These are phyloP conservation scores for Drosophila kambysellisi DNA, from an alignment of 2,888 invertebrate genomes.

Conservation along the genomic window DNA sequence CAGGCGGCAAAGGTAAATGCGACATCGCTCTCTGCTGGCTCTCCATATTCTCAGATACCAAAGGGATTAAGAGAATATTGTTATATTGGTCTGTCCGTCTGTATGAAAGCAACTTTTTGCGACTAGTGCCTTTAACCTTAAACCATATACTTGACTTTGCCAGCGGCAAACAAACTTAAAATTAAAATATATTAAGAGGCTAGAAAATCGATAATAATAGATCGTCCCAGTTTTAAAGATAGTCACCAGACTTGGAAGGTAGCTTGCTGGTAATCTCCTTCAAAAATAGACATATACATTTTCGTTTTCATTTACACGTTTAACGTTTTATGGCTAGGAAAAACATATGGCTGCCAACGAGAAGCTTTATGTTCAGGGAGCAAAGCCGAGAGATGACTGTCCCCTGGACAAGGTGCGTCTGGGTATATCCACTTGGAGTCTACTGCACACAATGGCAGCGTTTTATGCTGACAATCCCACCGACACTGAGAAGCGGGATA, in stretches of 20 bases:
- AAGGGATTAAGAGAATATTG: neutral
- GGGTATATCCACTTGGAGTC: constrained; percentile 94
- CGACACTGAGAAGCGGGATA: constrained; percentile 89
- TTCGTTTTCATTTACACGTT: neutral
- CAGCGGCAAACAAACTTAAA: no score
- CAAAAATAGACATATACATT: neutral
- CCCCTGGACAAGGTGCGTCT: constrained; percentile 92
- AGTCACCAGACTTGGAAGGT: neutral
- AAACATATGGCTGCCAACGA: constrained; percentile 60
- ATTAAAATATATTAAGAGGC: no score
- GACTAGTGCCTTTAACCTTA: neutral
- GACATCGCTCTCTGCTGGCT: neutral
- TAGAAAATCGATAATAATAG: no score
- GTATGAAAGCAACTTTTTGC: neutral
- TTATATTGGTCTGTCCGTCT: neutral
- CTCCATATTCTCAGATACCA: neutral
- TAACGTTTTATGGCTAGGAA: constrained; percentile 40
- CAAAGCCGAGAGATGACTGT: constrained; percentile 86
- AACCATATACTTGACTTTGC: no score
- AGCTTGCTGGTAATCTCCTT: neutral
- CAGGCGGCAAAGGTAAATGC: constrained; percentile 63
- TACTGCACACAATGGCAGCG: constrained; percentile 98
- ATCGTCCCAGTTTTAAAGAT: neutral
- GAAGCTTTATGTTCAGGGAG: constrained; percentile 37
- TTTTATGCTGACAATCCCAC: constrained; percentile 95